Base-by-base conservation (phyloP, 2,888 invertebrate species). In the Dexiosoma caninum region DNA sequence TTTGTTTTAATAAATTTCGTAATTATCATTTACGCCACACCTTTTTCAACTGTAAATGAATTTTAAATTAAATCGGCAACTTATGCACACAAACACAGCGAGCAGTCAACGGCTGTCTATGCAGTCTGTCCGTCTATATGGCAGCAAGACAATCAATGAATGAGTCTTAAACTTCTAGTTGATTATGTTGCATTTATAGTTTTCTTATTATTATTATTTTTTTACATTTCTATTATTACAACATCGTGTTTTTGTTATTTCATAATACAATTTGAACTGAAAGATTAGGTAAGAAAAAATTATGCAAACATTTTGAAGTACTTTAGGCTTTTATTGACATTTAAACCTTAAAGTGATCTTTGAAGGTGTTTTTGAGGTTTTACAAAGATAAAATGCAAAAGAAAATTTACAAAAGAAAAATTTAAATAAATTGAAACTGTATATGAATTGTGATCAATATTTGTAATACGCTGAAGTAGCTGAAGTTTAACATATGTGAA, bases 271-370 rank as follows among this genome's bases (percentile, higher is more conserved):
- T 40, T 59, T 37, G 12, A 37, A 32, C 23, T 5, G 35, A 14
- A 23, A 55, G 19, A 53, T 55, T 21, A 35, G 23, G 10, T n/a
- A 49, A 35, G 37, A 35, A 19, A 23, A 23, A 37, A 57, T 44
- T 14, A 37, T 37, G 19, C 30, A 71, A 60, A 27, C n/a, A 9
- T 16, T 23, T 14, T 57, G 35, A 32, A 57, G 21, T 2, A 23
- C 16, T 32, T 21, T 21, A 32, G 2, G 32, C 10, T 35, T 53
- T 44, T 66, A 74, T 66, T 74, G 74, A 57, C 64, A 74, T 30
- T 66, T n/a, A n/a, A n/a, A n/a, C n/a, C n/a, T n/a, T n/a, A n/a
- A 57, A 57, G 1, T 46, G 64, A 74, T 66, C 44, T 57, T 49
- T 53, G 14, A 14, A 49, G 21, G 16, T 16, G 7, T 16, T 10